Evolutionary conservation across 1,140 invertebrate genomes (phyloP).

Genomic region (Pentalonia nigronervosa): DNA sequence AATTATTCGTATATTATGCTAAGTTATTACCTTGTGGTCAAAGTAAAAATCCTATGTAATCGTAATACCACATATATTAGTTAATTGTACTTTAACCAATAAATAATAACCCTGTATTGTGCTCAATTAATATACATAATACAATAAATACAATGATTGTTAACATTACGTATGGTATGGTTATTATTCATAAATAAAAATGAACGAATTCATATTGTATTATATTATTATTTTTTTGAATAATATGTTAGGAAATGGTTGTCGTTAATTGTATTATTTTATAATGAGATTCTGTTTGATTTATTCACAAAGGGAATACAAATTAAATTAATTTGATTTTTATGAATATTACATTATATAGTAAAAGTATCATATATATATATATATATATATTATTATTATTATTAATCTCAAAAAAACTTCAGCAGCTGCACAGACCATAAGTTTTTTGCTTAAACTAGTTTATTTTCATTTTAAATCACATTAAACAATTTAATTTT

Average conservation of each 20-base stretch:
- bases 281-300: not conserved
- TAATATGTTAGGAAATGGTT: not conserved
- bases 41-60: not conserved
- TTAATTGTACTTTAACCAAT: not conserved
- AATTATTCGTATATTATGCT: not conserved
- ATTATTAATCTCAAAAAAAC: not conserved
- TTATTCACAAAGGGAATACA: conserved; percentile 3
- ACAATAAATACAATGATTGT: not conserved
- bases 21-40: not conserved
- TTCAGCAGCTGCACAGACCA: not conserved
- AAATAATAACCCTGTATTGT: not conserved
- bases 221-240: not conserved
- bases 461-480: not conserved
- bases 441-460: not conserved
- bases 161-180: not conserved
- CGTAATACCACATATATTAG: not conserved
- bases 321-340: not conserved
- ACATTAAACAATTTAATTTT: not conserved
- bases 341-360: not conserved
- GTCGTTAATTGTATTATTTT: not conserved
- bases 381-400: not conserved
- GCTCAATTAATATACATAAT: not conserved
- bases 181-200: not conserved
- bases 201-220: not conserved
- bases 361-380: not conserved